phyloP scores from a whole-genome alignment of 1,140 invertebrate genomes.

The Micrasema longulum region DNA sequence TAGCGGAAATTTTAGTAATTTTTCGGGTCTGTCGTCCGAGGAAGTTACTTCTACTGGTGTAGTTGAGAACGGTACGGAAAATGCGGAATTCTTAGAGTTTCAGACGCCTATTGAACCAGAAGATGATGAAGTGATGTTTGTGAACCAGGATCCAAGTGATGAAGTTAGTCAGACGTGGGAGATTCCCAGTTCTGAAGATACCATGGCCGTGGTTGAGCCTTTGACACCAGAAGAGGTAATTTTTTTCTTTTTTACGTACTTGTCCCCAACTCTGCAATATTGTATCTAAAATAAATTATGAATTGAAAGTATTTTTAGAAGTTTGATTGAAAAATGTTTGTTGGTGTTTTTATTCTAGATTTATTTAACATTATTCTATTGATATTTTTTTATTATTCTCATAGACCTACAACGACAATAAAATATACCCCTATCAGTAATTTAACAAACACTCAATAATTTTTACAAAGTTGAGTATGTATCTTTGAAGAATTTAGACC shows the following conservation, averaged over 20 bases:
- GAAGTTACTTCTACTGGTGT: constrained; percentile 12
- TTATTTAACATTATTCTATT: no score
- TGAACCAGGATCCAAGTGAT: constrained; percentile 29
- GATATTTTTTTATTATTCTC: no score
- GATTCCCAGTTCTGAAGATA: constrained; percentile 42
- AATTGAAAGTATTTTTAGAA: no score
- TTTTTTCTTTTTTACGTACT: not conserved
- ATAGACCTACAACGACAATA: no score
- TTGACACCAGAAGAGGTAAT: constrained; percentile 37
- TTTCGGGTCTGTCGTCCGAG: constrained; percentile 22
- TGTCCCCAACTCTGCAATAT: no score
- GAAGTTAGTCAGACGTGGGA: constrained; percentile 33
- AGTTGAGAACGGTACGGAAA: constrained; percentile 35
- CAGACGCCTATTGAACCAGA: constrained; percentile 13
- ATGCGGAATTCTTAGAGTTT: constrained; percentile 32
- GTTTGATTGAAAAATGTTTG: no score
- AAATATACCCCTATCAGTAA: no score
- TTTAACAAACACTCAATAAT: no score
- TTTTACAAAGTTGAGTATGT: no score
- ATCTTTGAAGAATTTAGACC: no score
- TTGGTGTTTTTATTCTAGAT: no score
- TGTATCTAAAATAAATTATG: no score
- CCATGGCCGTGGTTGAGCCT: constrained; percentile 19
- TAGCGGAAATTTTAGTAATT: constrained; percentile 26
- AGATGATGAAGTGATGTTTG: constrained; percentile 44